A percentile compares a stretch with the other conserved stretches of the same genome.
Evolutionary conservation across 2,888 invertebrate species (phyloP).

Genomic region (Calliphora vomitoria): DNA sequence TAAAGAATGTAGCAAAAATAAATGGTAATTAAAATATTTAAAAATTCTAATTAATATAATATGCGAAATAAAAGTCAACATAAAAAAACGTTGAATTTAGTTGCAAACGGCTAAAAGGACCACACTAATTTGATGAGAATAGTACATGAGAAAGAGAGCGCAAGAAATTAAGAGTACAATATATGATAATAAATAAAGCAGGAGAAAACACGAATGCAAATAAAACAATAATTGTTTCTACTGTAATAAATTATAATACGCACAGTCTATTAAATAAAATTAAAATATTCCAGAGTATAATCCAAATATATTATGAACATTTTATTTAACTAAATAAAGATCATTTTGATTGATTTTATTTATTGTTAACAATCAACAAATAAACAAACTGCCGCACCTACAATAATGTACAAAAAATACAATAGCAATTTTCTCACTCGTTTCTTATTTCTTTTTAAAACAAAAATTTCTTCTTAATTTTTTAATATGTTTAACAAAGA

Average conservation of each 20-base stretch:
- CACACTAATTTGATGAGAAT: constrained; percentile 1
- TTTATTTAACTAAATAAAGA: not conserved
- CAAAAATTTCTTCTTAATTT: constrained; percentile 31
- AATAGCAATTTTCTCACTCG: constrained; percentile 39
- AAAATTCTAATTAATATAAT: too few relatives aligned
- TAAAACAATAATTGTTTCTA: constrained; percentile 15
- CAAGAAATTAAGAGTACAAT: not conserved
- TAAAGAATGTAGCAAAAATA: too few relatives aligned
- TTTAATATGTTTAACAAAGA: constrained; percentile 23
- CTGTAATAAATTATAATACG: not conserved
- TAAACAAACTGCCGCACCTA: constrained; percentile 67
- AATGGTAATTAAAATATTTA: too few relatives aligned
- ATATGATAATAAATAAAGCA: not conserved
- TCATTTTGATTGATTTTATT: not conserved
- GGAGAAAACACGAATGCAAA: not conserved
- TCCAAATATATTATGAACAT: not conserved
- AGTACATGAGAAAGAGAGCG: not conserved
- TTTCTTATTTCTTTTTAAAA: not conserved
- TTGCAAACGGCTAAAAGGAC: not conserved
- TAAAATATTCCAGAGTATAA: not conserved
- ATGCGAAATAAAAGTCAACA: too few relatives aligned
- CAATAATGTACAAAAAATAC: constrained; percentile 52
- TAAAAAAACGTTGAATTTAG: too few relatives aligned
- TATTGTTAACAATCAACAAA: not conserved
- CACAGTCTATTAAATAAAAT: not conserved